Percentiles rank a stretch among this genome's conserved stretches.
phyloP scores from a whole-genome alignment of 2,797 vertebrate genomes.

The Sebastolobus altivelis region DNA sequence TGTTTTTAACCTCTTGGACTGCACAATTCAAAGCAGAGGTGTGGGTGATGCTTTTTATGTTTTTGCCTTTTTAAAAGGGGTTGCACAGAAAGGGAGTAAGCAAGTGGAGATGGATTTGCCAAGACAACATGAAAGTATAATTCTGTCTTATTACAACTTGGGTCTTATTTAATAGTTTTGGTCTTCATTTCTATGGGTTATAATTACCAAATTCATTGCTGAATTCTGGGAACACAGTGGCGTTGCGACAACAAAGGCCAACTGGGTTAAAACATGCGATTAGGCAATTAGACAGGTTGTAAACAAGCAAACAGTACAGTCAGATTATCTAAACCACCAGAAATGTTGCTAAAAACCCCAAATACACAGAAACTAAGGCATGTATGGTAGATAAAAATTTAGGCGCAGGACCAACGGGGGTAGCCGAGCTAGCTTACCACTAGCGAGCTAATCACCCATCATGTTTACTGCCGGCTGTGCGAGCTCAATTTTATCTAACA shows the following conservation, averaged over 20 bases:
- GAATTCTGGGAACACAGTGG: neutral
- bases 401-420: neutral
- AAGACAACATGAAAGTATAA: neutral
- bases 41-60: fast-evolving
- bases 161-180: neutral
- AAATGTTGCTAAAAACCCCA: neutral
- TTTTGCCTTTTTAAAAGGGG: neutral
- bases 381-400: neutral
- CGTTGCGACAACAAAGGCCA: neutral
- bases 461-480: neutral
- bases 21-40: neutral
- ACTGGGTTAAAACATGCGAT: neutral
- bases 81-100: neutral
- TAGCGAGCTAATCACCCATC: neutral
- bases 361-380: neutral
- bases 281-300: neutral
- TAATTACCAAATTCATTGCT: neutral
- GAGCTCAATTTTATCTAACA: neutral
- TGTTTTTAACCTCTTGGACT: neutral
- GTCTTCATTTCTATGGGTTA: neutral
- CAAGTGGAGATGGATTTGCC: neutral
- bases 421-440: neutral
- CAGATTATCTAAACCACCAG: neutral
- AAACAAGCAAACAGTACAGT: neutral
- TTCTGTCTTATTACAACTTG: neutral